Percentiles rank a stretch among this genome's conserved stretches.
Evolutionary conservation across 2,797 vertebrate species (phyloP).

Genomic region (Sus cebifrons): DNA sequence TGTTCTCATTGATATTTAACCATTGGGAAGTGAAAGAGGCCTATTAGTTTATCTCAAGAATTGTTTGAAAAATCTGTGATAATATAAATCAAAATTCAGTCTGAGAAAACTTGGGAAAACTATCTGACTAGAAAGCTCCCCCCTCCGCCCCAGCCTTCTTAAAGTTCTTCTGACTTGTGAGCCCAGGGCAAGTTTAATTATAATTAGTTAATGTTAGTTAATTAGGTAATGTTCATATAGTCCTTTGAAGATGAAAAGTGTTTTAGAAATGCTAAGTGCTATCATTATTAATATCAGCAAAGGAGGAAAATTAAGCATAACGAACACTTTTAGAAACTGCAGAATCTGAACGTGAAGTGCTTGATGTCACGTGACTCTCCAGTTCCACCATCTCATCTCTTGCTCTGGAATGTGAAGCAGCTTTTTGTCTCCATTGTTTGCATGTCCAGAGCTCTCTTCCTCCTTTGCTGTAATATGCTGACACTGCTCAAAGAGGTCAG

Average conservation of each 20-base stretch:
- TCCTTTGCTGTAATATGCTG: background rate
- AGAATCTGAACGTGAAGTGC: conserved; percentile 70
- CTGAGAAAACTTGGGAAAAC: conserved; percentile 71
- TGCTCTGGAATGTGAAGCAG: conserved; percentile 50
- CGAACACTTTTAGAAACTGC: conserved; percentile 77
- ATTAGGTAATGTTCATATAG: conserved; percentile 87
- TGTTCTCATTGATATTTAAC: conserved; percentile 81
- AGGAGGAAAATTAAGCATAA: conserved; percentile 75
- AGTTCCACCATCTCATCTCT: conserved; percentile 11
- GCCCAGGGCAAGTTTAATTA: conserved; percentile 87
- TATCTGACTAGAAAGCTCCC: conserved; percentile 65
- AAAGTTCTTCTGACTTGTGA: conserved; percentile 84
- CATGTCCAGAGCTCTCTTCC: conserved; percentile 34
- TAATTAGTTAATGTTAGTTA: conserved; percentile 88
- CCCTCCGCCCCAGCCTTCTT: background rate
- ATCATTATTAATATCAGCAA: conserved; percentile 86
- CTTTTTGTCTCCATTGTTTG: conserved; percentile 66
- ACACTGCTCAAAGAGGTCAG: background rate
- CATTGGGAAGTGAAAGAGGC: conserved; percentile 68
- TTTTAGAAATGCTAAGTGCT: conserved; percentile 87
- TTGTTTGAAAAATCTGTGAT: conserved; percentile 80
- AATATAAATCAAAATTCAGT: conserved; percentile 79
- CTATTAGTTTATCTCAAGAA: conserved; percentile 80
- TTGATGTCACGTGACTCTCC: conserved; percentile 34
- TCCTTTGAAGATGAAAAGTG: conserved; percentile 88